Conservation (phyloP, 2,113 vertebrate genomes). For the Dinomys branickii region DNA sequence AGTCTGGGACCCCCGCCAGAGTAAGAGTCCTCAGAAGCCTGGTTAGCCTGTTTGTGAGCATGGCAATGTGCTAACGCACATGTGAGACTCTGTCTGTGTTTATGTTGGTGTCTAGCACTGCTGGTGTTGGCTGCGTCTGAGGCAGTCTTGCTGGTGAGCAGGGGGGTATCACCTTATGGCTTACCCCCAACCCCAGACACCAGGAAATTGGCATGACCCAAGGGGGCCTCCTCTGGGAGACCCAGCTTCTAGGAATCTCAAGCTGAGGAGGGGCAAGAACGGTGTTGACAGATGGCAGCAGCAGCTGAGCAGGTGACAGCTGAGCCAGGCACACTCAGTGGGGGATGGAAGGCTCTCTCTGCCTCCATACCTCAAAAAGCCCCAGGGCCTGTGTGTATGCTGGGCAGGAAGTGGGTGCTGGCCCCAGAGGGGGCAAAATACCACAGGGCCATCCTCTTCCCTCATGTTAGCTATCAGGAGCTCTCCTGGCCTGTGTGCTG, state of each 20-base stretch:
- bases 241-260: slow-evolving; percentile 43
- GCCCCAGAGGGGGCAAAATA: neutral
- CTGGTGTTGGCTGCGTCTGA: neutral
- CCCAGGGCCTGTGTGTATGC: neutral
- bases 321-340: slow-evolving; percentile 24
- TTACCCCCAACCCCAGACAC: neutral
- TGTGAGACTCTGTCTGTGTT: slow-evolving; percentile 40
- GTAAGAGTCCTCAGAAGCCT: slow-evolving; percentile 68
- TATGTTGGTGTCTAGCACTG: slow-evolving; percentile 29
- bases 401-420: neutral
- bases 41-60: neutral
- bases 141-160: neutral
- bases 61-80: neutral
- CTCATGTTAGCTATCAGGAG: neutral
- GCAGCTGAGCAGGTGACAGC: slow-evolving; percentile 82
- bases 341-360: neutral
- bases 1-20: slow-evolving; percentile 72
- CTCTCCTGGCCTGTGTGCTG: neutral
- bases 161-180: neutral
- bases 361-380: neutral
- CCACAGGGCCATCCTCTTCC: neutral
- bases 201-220: slow-evolving; percentile 22
- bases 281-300: slow-evolving; percentile 64
- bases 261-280: slow-evolving; percentile 39
- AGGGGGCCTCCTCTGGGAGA: neutral